Conservation (phyloP, 2,888 invertebrate genomes). For the Mylabris sibirica region DNA sequence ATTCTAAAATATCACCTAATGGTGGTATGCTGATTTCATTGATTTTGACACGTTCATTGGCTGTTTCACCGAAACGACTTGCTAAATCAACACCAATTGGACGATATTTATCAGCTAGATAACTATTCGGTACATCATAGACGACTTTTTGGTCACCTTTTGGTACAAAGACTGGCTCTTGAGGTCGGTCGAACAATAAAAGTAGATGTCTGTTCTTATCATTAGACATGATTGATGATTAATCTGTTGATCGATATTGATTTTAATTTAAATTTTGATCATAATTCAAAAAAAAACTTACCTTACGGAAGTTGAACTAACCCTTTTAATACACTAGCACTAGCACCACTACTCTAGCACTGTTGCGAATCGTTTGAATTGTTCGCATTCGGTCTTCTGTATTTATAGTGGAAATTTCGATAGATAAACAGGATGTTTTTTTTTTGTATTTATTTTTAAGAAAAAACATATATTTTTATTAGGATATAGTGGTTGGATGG, state of each 20-base stretch:
- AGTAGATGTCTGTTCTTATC: constrained; percentile 45
- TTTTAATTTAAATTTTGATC: not conserved
- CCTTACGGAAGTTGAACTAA: too few relatives aligned
- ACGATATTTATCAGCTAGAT: constrained; percentile 66
- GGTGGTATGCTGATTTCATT: constrained; percentile 66
- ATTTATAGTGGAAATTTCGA: not conserved
- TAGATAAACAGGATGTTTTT: not conserved
- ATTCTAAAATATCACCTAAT: constrained; percentile 65
- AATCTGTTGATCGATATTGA: not conserved
- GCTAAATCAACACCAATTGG: constrained; percentile 67
- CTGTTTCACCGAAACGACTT: constrained; percentile 68
- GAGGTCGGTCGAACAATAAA: constrained; percentile 76
- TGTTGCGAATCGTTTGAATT: too few relatives aligned
- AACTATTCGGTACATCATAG: constrained; percentile 68
- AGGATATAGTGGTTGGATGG: not conserved
- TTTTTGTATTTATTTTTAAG: not conserved
- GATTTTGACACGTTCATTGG: constrained; percentile 65
- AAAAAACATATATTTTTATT: not conserved
- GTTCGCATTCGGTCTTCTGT: too few relatives aligned
- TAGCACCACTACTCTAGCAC: too few relatives aligned
- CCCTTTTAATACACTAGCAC: too few relatives aligned
- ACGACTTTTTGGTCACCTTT: constrained; percentile 71
- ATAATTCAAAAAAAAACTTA: too few relatives aligned
- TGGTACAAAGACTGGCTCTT: constrained; percentile 78
- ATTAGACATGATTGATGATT: not conserved